Base-by-base conservation (phyloP, 2,113 vertebrate species). In the Centropus bengalensis region DNA sequence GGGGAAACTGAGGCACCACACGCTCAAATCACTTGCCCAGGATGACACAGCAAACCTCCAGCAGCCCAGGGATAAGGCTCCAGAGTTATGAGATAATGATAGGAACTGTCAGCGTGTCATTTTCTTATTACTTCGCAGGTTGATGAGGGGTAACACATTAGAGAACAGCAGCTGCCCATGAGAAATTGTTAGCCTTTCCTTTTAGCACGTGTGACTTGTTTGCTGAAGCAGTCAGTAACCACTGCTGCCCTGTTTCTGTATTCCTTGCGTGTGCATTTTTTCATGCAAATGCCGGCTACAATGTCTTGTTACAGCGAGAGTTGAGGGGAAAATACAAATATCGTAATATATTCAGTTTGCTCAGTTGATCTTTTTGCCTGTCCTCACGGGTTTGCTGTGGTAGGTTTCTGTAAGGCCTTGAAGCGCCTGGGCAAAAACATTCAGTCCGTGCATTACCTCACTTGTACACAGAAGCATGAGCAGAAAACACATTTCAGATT, bases 71-170 rank as follows among this genome's bases (percentile, higher is more conserved):
- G 90, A 74, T 38, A 86, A 94, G 86, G 60, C 51, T 63, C 47
- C 59, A 30, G 12, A 77, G 64, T 55, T 81, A 81, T 5, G 42
- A 88, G 82, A 70, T 70, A 93, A 86, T 86, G 51, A 95, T 44
- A 86, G 73, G 73, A 91, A 68, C 69, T 63, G 60, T 81, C 67
- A 82, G 77, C 1, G 0, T 69, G 74, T 79, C 47, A 75, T 95
- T 93, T 90, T 78, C 80, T 86, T 56, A 59, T 93, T 91, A 86
- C 64, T 92, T 93, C 90, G 88, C 73, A 74, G 73, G 91, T 75
- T 86, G 88, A 88, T 68, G 77, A 56, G 47, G 80, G 64, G 69
- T 91, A 93, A 80, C 73, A 74, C 33, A 44, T 83, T 71, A 71
- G 52, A 84, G 80, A 88, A 49, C 45, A 82, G 63, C 86, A 95